Percentiles rank a stretch among this genome's conserved stretches.
phyloP scores from a whole-genome alignment of 2,797 vertebrate species.

The Diplodus puntazzo region DNA sequence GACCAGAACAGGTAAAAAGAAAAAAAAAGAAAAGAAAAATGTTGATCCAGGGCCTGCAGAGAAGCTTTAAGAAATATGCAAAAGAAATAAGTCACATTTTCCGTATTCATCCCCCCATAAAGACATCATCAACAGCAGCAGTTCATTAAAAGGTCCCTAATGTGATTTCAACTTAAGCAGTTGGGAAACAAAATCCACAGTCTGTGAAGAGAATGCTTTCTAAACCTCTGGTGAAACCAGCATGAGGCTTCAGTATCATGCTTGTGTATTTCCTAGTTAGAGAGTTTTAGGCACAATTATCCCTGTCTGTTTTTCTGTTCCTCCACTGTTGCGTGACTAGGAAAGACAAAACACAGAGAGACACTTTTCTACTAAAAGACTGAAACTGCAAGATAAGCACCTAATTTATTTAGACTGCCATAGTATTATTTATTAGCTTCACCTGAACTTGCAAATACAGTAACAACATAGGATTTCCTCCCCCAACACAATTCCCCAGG shows the following conservation, averaged over 20 bases:
- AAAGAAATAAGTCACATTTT: neutral
- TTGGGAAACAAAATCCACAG: neutral
- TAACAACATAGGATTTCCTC: neutral
- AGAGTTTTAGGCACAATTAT: neutral
- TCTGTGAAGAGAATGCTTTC: neutral
- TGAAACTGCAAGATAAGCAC: neutral
- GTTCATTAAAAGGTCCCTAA: neutral
- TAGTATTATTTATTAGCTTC: neutral
- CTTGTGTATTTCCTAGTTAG: neutral
- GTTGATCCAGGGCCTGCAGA: constrained; percentile 41
- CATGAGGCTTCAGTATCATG: neutral
- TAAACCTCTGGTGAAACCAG: neutral
- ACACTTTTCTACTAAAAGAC: neutral
- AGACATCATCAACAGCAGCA: neutral
- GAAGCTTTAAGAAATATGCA: neutral
- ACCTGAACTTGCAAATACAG: neutral
- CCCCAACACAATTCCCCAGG: too few species aligned
- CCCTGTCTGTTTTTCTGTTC: neutral
- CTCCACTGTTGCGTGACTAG: neutral
- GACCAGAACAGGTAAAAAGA: constrained; percentile 91
- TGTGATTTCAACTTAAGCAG: neutral
- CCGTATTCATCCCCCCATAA: neutral
- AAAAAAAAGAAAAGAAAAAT: too few species aligned
- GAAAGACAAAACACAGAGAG: neutral
- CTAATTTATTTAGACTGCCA: neutral